Evolutionary conservation across 2,113 vertebrate genomes (phyloP), one percentile per base, ranked within the genome.

Genomic region (Nymphicus hollandicus): DNA sequence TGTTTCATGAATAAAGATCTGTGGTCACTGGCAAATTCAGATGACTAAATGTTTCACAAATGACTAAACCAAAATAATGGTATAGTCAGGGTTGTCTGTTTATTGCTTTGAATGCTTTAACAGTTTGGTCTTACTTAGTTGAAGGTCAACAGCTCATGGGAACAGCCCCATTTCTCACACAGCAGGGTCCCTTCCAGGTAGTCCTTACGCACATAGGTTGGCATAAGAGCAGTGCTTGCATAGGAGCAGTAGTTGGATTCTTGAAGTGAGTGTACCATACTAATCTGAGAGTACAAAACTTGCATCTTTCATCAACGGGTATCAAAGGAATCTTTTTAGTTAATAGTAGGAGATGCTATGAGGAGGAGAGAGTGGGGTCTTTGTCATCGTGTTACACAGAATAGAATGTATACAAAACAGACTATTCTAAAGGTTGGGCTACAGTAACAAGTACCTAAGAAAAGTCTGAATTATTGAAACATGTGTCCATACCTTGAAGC

Each of bases 101-200:
- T 39, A 28, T 35, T 46, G 60, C 31, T 76, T 27, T 39, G 58
- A 31, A 13, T 37, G 35, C 46, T 92, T 14, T 68, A 17, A 28
- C 8, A 33, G 18, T 13, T 9, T 1, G 3, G 8, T 49, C 33
- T 63, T 60, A 12, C 7, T 10, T 52, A 18, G 6, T n/a, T 16
- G 41, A 31, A 71, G 17, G 10, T 47, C 27, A 31, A 15, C 60
- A 58, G n/a, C 50, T 88, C 46, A 46, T 50, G 46, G 5, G 63
- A 79, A 9, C 19, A 79, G 11, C 17, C 35, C 15, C 10, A 29
- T 1, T 25, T 82, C 33, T 82, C 22, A 3, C 10, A 4, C 0
- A 55, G 10, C 28, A 35, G 52, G 17, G 7, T 27, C 25, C 24
- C 23, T 82, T 68, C 31, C 43, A 12, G 0, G 0, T 29, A 5